These are phyloP conservation scores for Netelia inedita DNA, from an alignment of 2,888 invertebrate genomes.

Conservation along the genomic window DNA sequence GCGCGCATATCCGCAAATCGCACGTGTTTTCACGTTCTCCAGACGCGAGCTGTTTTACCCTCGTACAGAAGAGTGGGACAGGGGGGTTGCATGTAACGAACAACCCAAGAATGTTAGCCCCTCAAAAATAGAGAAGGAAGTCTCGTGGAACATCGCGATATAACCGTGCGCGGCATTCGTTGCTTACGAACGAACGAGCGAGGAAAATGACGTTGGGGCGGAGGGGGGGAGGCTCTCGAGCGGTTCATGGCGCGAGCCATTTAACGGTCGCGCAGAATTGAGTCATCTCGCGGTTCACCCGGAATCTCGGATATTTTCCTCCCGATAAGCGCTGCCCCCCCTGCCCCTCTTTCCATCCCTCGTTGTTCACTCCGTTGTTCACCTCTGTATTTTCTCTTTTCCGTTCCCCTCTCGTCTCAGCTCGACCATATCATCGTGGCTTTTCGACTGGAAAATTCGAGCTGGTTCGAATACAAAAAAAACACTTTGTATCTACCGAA, in stretches of 20 bases:
- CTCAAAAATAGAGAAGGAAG: constrained; percentile 83
- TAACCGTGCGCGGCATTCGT: neutral
- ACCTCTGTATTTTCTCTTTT: constrained; percentile 84
- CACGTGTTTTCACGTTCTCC: constrained; percentile 43
- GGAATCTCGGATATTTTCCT: constrained; percentile 86
- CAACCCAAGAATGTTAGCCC: constrained; percentile 82
- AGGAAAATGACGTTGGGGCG: constrained; percentile 62
- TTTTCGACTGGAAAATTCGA: constrained; percentile 20
- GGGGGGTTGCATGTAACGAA: constrained; percentile 54
- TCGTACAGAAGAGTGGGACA: neutral
- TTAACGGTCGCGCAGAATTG: constrained; percentile 85
- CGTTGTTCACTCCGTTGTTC: constrained; percentile 79
- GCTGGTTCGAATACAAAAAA: neutral
- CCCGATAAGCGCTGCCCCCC: constrained; percentile 86
- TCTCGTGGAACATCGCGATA: constrained; percentile 47
- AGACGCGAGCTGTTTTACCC: constrained; percentile 40
- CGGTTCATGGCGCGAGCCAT: constrained; percentile 82
- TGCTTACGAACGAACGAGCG: constrained; percentile 56
- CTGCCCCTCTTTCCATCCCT: constrained; percentile 70
- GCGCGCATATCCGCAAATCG: constrained; percentile 36
- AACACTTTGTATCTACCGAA: neutral
- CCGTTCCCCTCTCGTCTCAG: constrained; percentile 73
- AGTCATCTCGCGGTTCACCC: constrained; percentile 85
- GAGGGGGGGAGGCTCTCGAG: constrained; percentile 71
- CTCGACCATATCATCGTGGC: constrained; percentile 61